These are phyloP conservation scores for Dinoponera quadriceps DNA, from an alignment of 1,140 invertebrate genomes.

Conservation along the genomic window DNA sequence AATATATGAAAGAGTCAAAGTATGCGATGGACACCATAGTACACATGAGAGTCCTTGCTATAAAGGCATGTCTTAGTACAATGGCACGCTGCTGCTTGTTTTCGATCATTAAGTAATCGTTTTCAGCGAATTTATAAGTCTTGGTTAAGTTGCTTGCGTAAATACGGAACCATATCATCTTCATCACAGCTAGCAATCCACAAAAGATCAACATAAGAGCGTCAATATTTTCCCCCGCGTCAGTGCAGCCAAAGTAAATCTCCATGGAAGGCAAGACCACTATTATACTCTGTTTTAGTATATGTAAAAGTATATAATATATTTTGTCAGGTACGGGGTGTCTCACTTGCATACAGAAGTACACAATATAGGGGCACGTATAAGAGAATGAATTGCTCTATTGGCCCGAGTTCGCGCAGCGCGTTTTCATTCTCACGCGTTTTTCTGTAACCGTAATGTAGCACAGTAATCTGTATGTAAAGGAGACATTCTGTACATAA, in stretches of 20 bases:
- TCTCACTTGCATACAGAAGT: no score
- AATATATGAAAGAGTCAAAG: not conserved
- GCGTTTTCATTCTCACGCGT: no score
- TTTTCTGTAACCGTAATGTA: no score
- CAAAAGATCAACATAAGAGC: not conserved
- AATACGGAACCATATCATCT: slow-evolving; percentile 1
- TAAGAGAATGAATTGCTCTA: no score
- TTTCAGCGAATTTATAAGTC: slow-evolving; percentile 17
- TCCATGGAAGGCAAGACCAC: slow-evolving; percentile 1
- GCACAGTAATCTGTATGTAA: no score
- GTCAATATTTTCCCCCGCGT: slow-evolving; percentile 37
- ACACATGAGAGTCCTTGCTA: not conserved
- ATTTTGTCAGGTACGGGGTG: no score
- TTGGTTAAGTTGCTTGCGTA: not conserved
- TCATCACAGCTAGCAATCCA: not conserved
- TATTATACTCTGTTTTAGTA: not conserved
- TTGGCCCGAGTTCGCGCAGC: no score
- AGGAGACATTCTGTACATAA: no score
- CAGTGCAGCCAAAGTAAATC: slow-evolving; percentile 34
- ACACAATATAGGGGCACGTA: no score
- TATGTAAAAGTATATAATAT: no score
- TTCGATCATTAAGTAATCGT: not conserved
- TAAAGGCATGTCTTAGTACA: slow-evolving; percentile 24
- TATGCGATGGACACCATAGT: not conserved
- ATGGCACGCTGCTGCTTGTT: not conserved